Evolutionary conservation across 2,113 vertebrate species (phyloP), one percentile per base, ranked within the genome.

Genomic region (Phycodurus eques): DNA sequence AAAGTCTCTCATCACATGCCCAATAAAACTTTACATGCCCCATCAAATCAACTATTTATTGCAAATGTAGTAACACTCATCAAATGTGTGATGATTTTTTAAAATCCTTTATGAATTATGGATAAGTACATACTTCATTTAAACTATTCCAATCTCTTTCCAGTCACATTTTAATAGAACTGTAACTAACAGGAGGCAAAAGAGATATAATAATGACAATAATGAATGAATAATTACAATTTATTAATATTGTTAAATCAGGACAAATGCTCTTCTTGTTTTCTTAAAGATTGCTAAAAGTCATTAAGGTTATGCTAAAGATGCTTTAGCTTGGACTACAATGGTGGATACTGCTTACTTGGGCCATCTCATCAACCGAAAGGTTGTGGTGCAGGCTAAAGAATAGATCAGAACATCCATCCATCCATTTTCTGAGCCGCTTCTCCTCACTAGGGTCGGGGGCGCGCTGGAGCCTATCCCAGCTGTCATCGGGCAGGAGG

Each of bases 341-440:
- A 78, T 61, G 78, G 62, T 91, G 87, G 84, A 89, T 75, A 85
- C 70, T 83, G 82, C 88, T 89, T 87, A 90, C 83, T 82, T 71
- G 61, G 59, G 71, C 74, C 83, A 90, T 87, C 86, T 82, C 75
- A 75, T 73, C 35, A 53, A 80, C 63, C 80, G 5, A 31, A 66
- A 66, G 22, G 64, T 65, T 22, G 19, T 2, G 5, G 76, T 65
- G 80, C 73, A 85, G 75, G 82, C 67, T 13, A 85, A 89, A 88
- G 77, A 92, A 88, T 87, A 89, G 93, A 92, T 92, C 92, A 89
- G 84, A 83, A 80, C 88, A 84, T n/a, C n/a, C n/a, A n/a, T n/a
- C n/a, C n/a, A n/a, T n/a, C n/a, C n/a, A n/a, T n/a, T n/a, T n/a
- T n/a, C n/a, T n/a, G n/a, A n/a, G n/a, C n/a, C n/a, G n/a, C n/a